Base-by-base conservation (phyloP, 2,113 vertebrate genomes). In the Xenus cinereus region DNA sequence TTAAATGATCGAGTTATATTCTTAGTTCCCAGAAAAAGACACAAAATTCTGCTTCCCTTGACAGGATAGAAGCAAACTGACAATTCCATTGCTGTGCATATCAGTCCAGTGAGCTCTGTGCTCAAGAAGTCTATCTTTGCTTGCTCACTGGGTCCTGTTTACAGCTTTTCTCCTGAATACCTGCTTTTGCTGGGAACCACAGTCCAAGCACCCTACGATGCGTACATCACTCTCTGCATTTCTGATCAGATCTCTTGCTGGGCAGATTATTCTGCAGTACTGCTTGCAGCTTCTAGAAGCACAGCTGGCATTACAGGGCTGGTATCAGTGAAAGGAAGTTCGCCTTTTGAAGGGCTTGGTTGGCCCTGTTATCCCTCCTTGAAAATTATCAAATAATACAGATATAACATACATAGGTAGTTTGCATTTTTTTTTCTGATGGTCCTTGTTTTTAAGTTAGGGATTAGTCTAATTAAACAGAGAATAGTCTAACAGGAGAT, bases 401-500 rank as follows among this genome's bases (percentile, higher is more conserved):
- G 20, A 19, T 35, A 22, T 35, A 45, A 33, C 0, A 1, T 26
- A 37, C 5, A 30, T 9, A 18, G 1, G 2, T 13, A n/a, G 6
- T 56, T 79, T 46, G 4, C 76, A 5, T 41, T 32, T 84, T 63
- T 48, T n/a, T 37, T 4, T 32, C 28, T 78, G 30, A 4, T 41
- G 3, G 5, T 39, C 27, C 24, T 68, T 86, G 15, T 1, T 56
- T 92, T 84, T 69, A 28, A 90, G 32, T 10, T 72, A 64, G 9
- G 60, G 41, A 32, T 46, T 54, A 71, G 15, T 27, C 27, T 60
- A 88, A 51, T 90, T 60, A 79, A 73, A 59, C 62, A 22, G 33
- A 66, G 83, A 48, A 73, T 33, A 64, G 39, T 35, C 18, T 84
- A 50, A 23, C 10, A 68, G 63, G 16, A 87, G 32, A n/a, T 50